phyloP scores from a whole-genome alignment of 2,888 invertebrate species.

The Listrodromus nycthemerus region DNA sequence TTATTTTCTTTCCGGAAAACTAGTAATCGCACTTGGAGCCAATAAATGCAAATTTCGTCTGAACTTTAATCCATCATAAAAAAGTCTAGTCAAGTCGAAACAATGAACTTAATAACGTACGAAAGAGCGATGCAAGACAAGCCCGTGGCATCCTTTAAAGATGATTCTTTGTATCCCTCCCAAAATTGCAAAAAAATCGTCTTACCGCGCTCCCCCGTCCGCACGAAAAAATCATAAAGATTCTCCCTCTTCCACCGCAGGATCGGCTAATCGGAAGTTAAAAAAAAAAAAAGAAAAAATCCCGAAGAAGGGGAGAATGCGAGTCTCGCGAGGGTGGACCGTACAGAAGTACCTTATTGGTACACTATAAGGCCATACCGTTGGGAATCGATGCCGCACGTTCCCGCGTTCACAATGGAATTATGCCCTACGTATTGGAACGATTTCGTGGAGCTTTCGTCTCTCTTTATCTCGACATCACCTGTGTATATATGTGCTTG shows the following conservation, averaged over 20 bases:
- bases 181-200: not conserved
- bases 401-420: conserved; percentile 76
- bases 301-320: conserved; percentile 22
- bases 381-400: conserved; percentile 73
- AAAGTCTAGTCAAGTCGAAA: too few species aligned
- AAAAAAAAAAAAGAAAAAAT: conserved; percentile 9
- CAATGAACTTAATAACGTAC: too few species aligned
- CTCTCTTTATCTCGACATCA: conserved; percentile 21
- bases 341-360: conserved; percentile 57
- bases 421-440: conserved; percentile 79
- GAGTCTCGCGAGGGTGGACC: conserved; percentile 54
- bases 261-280: conserved; percentile 42
- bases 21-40: too few species aligned
- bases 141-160: too few species aligned
- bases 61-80: too few species aligned
- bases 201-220: too few species aligned
- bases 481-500: conserved; percentile 71
- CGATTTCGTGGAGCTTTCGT: conserved; percentile 72
- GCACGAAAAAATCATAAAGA: not conserved
- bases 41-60: too few species aligned
- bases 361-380: conserved; percentile 65
- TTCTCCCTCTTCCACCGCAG: too few species aligned
- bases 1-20: too few species aligned
- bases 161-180: too few species aligned
- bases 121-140: too few species aligned